A percentile compares a stretch with the other conserved stretches of the same genome.
Evolutionary conservation across 2,797 vertebrate genomes (phyloP).

Genomic region (Chanos chanos): DNA sequence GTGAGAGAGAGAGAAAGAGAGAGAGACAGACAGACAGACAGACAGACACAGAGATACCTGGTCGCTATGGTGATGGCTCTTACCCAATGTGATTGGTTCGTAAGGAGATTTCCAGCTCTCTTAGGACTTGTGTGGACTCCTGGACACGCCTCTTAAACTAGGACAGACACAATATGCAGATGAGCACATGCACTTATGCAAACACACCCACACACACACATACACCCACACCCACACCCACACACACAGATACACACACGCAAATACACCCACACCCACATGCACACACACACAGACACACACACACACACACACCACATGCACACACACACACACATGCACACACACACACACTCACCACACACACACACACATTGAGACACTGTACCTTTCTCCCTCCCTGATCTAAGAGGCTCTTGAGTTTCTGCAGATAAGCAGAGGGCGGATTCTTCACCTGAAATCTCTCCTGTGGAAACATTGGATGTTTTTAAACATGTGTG

Average conservation of each 20-base stretch:
- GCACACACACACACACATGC: not conserved
- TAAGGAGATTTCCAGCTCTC: slow-evolving; percentile 93
- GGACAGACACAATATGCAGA: not conserved
- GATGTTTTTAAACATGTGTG: no score
- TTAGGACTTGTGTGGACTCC: slow-evolving; percentile 86
- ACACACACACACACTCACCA: not conserved
- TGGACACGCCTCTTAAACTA: slow-evolving; percentile 88
- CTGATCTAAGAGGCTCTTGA: slow-evolving; percentile 82
- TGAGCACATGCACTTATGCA: not conserved
- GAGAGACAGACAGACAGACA: not conserved
- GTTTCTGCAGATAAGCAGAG: slow-evolving; percentile 86
- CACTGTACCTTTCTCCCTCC: slow-evolving; percentile 81
- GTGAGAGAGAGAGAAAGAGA: slow-evolving; percentile 57
- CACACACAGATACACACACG: not conserved
- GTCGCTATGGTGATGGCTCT: slow-evolving; percentile 48
- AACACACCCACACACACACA: no score
- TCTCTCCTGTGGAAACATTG: slow-evolving; percentile 75
- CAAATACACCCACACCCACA: slow-evolving; percentile 1
- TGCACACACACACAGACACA: not conserved
- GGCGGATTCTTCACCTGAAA: slow-evolving; percentile 95
- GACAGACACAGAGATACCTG: no score
- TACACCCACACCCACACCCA: no score
- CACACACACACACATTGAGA: not conserved
- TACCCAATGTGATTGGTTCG: slow-evolving; percentile 95
- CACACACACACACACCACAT: not conserved